Evolutionary conservation across 2,888 invertebrate genomes (phyloP), one percentile per base, ranked within the genome.

Genomic region (Spisula solida): DNA sequence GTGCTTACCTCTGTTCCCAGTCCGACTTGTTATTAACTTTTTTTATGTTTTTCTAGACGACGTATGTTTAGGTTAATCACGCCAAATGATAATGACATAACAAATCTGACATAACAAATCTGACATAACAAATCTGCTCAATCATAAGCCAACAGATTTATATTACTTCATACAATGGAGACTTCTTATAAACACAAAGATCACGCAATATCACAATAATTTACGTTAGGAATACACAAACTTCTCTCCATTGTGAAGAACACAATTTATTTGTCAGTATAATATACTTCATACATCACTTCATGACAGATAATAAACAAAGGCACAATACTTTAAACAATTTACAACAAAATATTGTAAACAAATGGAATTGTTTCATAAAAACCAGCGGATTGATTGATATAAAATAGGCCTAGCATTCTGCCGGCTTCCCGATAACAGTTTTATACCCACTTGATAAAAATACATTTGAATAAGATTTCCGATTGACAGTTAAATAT

Each of bases 321-420:
- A 20, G 31, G 79, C 14, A 41, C 81, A 48, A 51, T 66, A 86
- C 47, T 81, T 81, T 86, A 80, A 86, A 83, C 83, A 83, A 83
- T 75, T 75, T 75, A 51, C 75, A 47, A 31, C n/a, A 16, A 66
- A 18, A 75, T 83, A 75, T 51, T 83, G 48, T 86, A 86, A 48
- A 88, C 88, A 85, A 78, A 48, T 75, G 79, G 82, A 82, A 88
- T 88, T 88, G 88, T 88, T 86, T 85, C 47, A 82, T 56, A 88
- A 55, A 85, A 88, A 66, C 41, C 75, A 85, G 48, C 18, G 25
- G 75, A 75, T 51, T 81, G 85, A 88, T 70, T 60, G 84, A 78
- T 31, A 51, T 51, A 66, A 88, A 82, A 80, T 82, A 60, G 88
- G 66, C 82, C 88, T 14, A 82, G 88, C 31, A 75, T 75, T 75